These are phyloP conservation scores for Hippolais icterina DNA, from an alignment of 2,113 vertebrate genomes.

Conservation along the genomic window DNA sequence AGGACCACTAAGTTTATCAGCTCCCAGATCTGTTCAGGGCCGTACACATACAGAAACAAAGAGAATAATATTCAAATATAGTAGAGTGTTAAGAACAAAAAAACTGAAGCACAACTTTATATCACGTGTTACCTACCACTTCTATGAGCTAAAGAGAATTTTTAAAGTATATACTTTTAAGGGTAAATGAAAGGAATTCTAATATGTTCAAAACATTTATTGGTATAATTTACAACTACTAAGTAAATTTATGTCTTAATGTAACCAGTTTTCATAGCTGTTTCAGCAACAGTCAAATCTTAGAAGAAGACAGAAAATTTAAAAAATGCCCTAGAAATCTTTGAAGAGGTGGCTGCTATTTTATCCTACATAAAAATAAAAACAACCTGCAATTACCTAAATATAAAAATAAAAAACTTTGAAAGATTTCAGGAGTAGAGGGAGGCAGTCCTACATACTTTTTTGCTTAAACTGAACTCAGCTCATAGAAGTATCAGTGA, in stretches of 20 bases:
- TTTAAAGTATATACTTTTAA: background rate
- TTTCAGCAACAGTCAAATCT: background rate
- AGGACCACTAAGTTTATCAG: background rate
- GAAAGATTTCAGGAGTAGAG: background rate
- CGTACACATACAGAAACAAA: background rate
- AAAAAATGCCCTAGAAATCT: background rate
- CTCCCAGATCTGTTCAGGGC: background rate
- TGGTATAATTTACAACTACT: background rate
- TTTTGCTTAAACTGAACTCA: background rate
- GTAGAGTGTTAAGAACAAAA: background rate
- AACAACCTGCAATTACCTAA: background rate
- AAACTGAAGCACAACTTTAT: background rate
- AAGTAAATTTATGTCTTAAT: background rate
- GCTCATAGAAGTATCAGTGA: background rate
- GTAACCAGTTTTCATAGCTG: background rate
- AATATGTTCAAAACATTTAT: background rate
- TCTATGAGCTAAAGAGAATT: background rate
- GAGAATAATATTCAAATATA: background rate
- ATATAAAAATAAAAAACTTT: background rate
- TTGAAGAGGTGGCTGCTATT: background rate
- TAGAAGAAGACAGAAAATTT: background rate
- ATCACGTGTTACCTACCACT: background rate
- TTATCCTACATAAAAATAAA: background rate
- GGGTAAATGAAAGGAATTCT: background rate
- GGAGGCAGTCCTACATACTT: background rate